Conservation (phyloP, 2,113 vertebrate genomes). For the human region GRCh38 chr3:174400501-174401000, state of each 20-base stretch:
- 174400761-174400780: background rate
- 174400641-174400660: too few relatives aligned
- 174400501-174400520: background rate
- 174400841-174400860: background rate
- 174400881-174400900: background rate
- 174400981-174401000: background rate
- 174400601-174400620: background rate
- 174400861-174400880: background rate
- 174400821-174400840: background rate
- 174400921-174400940: background rate
- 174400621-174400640: too few relatives aligned
- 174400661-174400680: background rate
- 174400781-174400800: background rate
- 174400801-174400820: background rate
- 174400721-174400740: background rate
- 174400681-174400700: background rate
- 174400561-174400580: background rate
- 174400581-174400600: background rate
- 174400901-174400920: background rate
- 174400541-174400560: background rate
- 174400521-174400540: background rate
- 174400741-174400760: background rate
- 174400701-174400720: background rate
- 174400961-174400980: background rate
- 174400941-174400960: background rate